phyloP scores from a whole-genome alignment of 2,113 vertebrate species.

The Tenrec ecaudatus region DNA sequence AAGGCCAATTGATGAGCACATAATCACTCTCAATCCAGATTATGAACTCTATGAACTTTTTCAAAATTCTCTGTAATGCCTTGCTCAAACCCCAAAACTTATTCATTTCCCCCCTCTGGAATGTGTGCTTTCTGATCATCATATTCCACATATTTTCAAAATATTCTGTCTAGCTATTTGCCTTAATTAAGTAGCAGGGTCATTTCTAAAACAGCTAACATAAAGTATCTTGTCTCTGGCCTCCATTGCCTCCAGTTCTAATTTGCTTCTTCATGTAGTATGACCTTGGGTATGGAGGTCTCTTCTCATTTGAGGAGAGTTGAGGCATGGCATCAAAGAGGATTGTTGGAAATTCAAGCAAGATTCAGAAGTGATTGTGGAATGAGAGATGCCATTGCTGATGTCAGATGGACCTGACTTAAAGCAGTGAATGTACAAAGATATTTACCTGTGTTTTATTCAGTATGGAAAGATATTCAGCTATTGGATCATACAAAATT shows the following conservation, averaged over 20 bases:
- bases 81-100: neutral
- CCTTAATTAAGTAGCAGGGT: constrained; percentile 31
- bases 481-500: too few relatives aligned
- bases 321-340: too few relatives aligned
- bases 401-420: too few relatives aligned
- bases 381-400: too few relatives aligned
- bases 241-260: neutral
- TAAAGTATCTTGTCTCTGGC: neutral
- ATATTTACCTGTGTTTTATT: too few relatives aligned
- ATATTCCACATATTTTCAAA: constrained; percentile 2
- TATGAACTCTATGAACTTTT: neutral
- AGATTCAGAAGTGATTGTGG: too few relatives aligned
- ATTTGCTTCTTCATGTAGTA: neutral
- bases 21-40: neutral
- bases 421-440: too few relatives aligned
- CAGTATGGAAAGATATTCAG: too few relatives aligned
- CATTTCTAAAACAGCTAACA: neutral
- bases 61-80: neutral
- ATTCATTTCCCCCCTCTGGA: neutral
- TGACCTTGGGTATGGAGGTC: too few relatives aligned
- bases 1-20: neutral
- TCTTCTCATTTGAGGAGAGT: neutral
- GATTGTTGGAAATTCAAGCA: too few relatives aligned
- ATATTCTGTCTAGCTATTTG: neutral
- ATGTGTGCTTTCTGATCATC: neutral